phyloP scores from a whole-genome alignment of 2,888 invertebrate species.

The Hesperia comma region DNA sequence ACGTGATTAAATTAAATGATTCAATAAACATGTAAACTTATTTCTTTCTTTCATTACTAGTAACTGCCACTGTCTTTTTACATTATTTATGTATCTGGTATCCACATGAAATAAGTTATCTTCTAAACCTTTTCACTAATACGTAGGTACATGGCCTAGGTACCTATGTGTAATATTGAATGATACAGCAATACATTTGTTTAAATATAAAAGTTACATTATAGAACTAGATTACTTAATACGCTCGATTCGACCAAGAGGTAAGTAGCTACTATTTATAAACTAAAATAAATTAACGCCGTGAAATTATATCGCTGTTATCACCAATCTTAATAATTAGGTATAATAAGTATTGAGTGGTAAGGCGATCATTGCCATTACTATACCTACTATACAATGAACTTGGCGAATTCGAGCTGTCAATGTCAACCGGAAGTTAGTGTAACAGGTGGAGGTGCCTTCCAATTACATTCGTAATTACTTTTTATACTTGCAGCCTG shows the following conservation, averaged over 20 bases:
- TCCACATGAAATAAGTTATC: too few species aligned
- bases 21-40: too few species aligned
- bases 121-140: too few species aligned
- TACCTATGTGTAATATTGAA: too few species aligned
- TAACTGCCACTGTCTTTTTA: too few species aligned
- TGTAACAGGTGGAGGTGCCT: slow-evolving; percentile 4
- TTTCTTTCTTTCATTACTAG: too few species aligned
- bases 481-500: slow-evolving; percentile 19
- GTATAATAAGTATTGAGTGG: background rate
- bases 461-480: slow-evolving; percentile 14
- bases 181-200: too few species aligned
- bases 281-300: background rate
- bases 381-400: slow-evolving; percentile 17
- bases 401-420: slow-evolving; percentile 20
- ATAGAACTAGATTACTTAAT: background rate
- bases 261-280: background rate
- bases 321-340: slow-evolving; percentile 1
- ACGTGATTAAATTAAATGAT: too few species aligned
- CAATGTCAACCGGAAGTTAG: slow-evolving; percentile 30
- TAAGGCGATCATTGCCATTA: background rate
- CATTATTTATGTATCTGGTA: too few species aligned
- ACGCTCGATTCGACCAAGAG: background rate
- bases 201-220: too few species aligned
- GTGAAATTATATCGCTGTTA: background rate
- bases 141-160: too few species aligned